phyloP scores from a whole-genome alignment of 2,888 invertebrate genomes.

The Microplitis deprimator region DNA sequence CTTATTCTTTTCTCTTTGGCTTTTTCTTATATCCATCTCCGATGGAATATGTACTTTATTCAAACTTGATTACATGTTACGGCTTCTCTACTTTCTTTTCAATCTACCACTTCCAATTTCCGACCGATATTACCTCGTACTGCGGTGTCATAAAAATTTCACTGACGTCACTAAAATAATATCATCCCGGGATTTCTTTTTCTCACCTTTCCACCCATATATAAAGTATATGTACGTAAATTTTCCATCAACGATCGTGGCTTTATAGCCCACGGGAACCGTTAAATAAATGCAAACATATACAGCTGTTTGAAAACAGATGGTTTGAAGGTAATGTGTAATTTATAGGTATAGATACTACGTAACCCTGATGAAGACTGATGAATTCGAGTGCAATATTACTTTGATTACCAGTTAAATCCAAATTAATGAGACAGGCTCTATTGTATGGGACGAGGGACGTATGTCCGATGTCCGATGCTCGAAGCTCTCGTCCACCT shows the following conservation, averaged over 20 bases:
- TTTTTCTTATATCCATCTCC: slow-evolving; percentile 27
- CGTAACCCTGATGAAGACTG: not conserved
- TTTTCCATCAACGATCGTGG: not conserved
- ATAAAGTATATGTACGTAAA: not conserved
- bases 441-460: slow-evolving; percentile 8
- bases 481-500: slow-evolving; percentile 29
- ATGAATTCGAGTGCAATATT: not conserved
- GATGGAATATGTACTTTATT: slow-evolving; percentile 26
- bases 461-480: slow-evolving; percentile 25
- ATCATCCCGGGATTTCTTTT: not conserved
- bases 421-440: slow-evolving; percentile 19
- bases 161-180: slow-evolving; percentile 2
- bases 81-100: slow-evolving; percentile 3
- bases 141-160: slow-evolving; percentile 4
- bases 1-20: slow-evolving; percentile 20
- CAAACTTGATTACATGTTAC: slow-evolving; percentile 12
- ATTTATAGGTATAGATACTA: not conserved
- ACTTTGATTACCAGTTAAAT: slow-evolving; percentile 1
- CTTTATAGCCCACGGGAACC: not conserved
- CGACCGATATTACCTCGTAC: not conserved
- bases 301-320: not conserved
- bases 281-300: not conserved
- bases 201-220: not conserved
- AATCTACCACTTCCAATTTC: slow-evolving; percentile 14
- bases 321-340: not conserved